phyloP scores from a whole-genome alignment of 2,888 invertebrate species.

The Bugula neritina region DNA sequence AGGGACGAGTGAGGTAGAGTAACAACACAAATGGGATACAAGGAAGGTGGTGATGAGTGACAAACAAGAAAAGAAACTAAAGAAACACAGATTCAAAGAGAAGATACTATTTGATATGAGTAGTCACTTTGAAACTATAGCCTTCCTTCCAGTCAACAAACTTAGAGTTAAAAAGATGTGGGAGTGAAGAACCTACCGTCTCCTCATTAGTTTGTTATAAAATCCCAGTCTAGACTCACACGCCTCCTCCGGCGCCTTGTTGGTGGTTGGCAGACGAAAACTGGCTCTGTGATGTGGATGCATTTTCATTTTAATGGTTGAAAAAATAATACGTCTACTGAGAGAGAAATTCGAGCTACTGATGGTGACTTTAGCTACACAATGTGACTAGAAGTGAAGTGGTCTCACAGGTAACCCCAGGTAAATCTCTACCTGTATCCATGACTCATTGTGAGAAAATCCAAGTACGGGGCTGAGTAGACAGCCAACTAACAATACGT shows the following conservation, averaged over 20 bases:
- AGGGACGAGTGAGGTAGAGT: not conserved
- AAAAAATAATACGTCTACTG: no score
- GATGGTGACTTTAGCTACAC: no score
- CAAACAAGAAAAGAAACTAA: no score
- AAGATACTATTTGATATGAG: no score
- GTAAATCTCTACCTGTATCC: not conserved
- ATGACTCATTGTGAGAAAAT: not conserved
- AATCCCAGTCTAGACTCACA: not conserved
- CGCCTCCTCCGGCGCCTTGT: not conserved
- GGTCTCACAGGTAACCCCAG: not conserved
- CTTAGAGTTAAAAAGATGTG: no score
- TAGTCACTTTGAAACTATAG: no score
- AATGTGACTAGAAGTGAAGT: no score
- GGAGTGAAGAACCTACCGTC: slow-evolving; percentile 21
- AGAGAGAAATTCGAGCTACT: no score
- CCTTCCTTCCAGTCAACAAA: no score
- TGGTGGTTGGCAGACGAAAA: not conserved
- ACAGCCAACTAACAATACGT: not conserved
- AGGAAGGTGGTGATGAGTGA: not conserved
- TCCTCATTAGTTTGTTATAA: slow-evolving; percentile 18
- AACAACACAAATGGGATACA: not conserved
- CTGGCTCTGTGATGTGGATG: slow-evolving; percentile 18
- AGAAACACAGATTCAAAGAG: no score
- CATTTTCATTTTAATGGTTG: slow-evolving; percentile 3
- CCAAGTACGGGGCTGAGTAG: no score